phyloP scores from a whole-genome alignment of 2,113 vertebrate species.

The Oreochromis spilurus region DNA sequence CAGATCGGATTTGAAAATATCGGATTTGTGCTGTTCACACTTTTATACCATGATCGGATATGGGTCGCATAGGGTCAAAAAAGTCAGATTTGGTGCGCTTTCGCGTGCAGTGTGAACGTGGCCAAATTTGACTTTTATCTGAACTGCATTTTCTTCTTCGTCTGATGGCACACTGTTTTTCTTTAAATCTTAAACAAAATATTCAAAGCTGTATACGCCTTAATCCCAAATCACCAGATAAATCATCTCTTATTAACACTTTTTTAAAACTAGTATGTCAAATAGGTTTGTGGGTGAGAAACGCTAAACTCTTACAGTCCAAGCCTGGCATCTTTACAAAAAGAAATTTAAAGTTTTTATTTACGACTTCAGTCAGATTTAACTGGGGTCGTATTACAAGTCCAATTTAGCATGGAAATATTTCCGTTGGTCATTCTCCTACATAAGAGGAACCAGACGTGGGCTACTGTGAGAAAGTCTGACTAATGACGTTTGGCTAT shows the following conservation, averaged over 20 bases:
- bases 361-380: neutral
- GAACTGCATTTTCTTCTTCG: neutral
- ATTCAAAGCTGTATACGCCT: neutral
- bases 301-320: neutral
- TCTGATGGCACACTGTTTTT: neutral
- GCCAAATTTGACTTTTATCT: neutral
- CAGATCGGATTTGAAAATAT: too few relatives aligned
- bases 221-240: neutral
- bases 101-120: too few relatives aligned
- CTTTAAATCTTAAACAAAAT: neutral
- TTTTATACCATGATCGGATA: too few relatives aligned
- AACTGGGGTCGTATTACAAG: neutral
- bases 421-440: neutral
- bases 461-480: neutral
- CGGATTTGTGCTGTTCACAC: too few relatives aligned
- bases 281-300: neutral
- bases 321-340: neutral
- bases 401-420: neutral
- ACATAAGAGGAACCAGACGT: neutral
- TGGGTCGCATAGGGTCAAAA: too few relatives aligned
- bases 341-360: neutral
- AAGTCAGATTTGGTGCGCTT: too few relatives aligned
- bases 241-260: neutral
- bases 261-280: neutral
- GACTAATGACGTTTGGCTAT: neutral